Evolutionary conservation across 2,113 vertebrate genomes (phyloP).

Genomic region (Heteronetta atricapilla): DNA sequence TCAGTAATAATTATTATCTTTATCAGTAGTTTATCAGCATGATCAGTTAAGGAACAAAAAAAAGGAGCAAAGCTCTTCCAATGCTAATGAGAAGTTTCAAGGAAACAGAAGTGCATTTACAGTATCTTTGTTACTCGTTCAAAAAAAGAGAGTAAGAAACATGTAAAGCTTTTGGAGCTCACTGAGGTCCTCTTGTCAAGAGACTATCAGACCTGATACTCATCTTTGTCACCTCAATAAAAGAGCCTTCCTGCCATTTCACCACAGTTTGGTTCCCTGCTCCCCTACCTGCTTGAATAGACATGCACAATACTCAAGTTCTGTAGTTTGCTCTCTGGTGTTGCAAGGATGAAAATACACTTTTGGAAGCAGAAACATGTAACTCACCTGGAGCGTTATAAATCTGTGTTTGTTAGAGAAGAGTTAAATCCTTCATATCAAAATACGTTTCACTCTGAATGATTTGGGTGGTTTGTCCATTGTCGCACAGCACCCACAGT

Average conservation of each 20-base stretch:
- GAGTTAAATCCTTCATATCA: conserved; percentile 61
- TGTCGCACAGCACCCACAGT: conserved; percentile 2
- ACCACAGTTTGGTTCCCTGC: background rate
- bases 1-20: conserved; percentile 41
- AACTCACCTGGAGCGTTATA: conserved; percentile 32
- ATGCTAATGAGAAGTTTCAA: conserved; percentile 27
- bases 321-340: background rate
- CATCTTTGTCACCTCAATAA: conserved; percentile 24
- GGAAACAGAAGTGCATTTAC: background rate
- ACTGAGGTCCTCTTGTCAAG: conserved; percentile 26
- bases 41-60: background rate
- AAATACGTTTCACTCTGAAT: conserved; percentile 58
- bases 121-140: conserved; percentile 7
- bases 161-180: background rate
- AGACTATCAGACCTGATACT: conserved; percentile 15
- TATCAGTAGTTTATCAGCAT: conserved; percentile 5
- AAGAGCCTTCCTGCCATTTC: conserved; percentile 35
- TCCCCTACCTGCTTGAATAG: background rate
- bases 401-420: conserved; percentile 60
- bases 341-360: conserved; percentile 42
- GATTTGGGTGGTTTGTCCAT: conserved; percentile 52
- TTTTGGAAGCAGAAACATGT: conserved; percentile 44
- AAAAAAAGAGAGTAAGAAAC: background rate
- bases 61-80: conserved; percentile 35
- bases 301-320: background rate